Conservation (phyloP, 2,113 vertebrate species). For the Tapirus terrestris region DNA sequence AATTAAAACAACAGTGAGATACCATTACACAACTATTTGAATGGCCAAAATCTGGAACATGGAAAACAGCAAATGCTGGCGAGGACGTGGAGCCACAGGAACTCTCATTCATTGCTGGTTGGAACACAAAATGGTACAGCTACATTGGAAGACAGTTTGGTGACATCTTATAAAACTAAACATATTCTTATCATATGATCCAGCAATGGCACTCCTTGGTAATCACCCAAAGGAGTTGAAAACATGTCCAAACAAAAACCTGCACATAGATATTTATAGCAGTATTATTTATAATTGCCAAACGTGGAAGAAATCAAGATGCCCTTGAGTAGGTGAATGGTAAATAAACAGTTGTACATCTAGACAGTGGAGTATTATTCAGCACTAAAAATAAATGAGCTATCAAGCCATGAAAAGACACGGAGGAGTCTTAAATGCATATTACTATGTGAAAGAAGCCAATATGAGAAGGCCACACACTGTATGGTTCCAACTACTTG, state of each 20-base stretch:
- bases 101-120: background rate
- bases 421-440: background rate
- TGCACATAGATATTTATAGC: background rate
- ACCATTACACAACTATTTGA: background rate
- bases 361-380: background rate
- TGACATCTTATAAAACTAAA: background rate
- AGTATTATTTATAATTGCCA: background rate
- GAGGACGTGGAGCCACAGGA: fast-evolving
- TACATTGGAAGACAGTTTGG: background rate
- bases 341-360: background rate
- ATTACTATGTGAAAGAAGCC: background rate
- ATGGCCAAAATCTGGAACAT: background rate
- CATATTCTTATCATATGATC: background rate
- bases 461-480: background rate
- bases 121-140: background rate
- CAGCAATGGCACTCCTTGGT: background rate
- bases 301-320: background rate
- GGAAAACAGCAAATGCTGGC: background rate
- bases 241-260: background rate
- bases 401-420: background rate
- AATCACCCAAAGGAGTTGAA: background rate
- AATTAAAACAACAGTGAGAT: too few relatives aligned
- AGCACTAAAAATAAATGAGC: background rate
- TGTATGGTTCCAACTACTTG: background rate
- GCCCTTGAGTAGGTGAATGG: background rate